These are phyloP conservation scores for Drosophila varians DNA, from an alignment of 1,140 invertebrate genomes.

Conservation along the genomic window DNA sequence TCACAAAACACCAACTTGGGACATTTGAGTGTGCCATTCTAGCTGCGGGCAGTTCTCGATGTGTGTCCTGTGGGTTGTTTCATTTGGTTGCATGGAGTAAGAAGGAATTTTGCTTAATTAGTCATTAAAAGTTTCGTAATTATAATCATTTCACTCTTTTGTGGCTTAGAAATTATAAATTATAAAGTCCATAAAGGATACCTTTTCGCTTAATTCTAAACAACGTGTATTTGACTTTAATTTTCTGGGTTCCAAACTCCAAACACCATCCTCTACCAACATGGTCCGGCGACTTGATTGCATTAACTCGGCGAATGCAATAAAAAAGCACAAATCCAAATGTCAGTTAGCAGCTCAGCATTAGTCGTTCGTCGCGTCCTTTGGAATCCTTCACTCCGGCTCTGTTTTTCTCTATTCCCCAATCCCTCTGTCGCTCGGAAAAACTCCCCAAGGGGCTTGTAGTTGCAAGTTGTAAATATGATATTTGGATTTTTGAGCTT, in stretches of 20 bases:
- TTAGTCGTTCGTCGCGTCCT: slow-evolving; percentile 43
- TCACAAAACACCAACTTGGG: slow-evolving; percentile 39
- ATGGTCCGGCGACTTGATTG: slow-evolving; percentile 20
- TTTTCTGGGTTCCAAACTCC: background rate
- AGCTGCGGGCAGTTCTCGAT: slow-evolving; percentile 28
- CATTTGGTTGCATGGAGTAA: slow-evolving; percentile 12
- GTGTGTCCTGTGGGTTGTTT: slow-evolving; percentile 2
- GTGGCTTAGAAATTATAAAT: background rate
- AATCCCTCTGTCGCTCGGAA: background rate
- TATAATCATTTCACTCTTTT: slow-evolving; percentile 39
- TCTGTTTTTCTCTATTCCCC: slow-evolving; percentile 24
- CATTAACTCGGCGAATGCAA: slow-evolving; percentile 22
- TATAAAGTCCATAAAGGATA: background rate
- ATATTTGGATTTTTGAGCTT: slow-evolving; percentile 76
- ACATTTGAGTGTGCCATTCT: slow-evolving; percentile 45
- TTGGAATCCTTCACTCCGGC: slow-evolving; percentile 27
- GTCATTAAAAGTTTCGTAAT: slow-evolving; percentile 69
- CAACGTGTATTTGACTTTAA: background rate
- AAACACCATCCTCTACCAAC: background rate
- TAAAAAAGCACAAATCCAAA: slow-evolving; percentile 49
- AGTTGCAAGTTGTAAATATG: slow-evolving; percentile 73
- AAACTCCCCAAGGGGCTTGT: slow-evolving; percentile 34
- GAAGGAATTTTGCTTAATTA: slow-evolving; percentile 54
- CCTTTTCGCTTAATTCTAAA: background rate
- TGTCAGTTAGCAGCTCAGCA: slow-evolving; percentile 64